These are phyloP conservation scores for Cryptophagus acutangulus DNA, from an alignment of 2,888 invertebrate species.

Conservation along the genomic window DNA sequence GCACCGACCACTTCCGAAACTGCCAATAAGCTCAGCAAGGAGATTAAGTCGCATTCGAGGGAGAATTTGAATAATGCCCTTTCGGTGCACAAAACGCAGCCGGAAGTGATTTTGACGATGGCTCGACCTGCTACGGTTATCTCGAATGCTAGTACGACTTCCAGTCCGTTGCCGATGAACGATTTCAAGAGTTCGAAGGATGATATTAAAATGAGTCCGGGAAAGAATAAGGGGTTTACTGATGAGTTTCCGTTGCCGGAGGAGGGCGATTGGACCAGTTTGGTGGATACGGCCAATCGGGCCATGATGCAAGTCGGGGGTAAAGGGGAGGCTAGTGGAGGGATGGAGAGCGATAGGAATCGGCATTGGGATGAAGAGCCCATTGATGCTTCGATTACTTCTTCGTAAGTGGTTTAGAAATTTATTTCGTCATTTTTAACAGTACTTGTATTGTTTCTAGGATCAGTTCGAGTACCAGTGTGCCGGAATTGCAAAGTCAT, in stretches of 20 bases:
- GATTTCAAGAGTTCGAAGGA: conserved; percentile 56
- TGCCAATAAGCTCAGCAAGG: conserved; percentile 30
- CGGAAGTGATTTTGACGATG: conserved; percentile 60
- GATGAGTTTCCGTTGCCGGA: conserved; percentile 60
- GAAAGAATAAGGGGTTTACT: conserved; percentile 34
- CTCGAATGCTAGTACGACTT: conserved; percentile 58
- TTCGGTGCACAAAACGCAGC: conserved; percentile 45
- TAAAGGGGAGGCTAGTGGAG: conserved; percentile 12
- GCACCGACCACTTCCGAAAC: conserved; percentile 31
- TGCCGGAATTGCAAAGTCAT: conserved; percentile 57
- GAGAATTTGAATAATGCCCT: conserved; percentile 43
- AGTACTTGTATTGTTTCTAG: conserved; percentile 27
- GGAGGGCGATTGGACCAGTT: conserved; percentile 73
- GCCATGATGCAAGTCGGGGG: conserved; percentile 43
- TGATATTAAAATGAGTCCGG: conserved; percentile 47
- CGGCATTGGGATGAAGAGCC: conserved; percentile 46
- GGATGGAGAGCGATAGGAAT: conserved; percentile 25
- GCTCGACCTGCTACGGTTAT: conserved; percentile 64
- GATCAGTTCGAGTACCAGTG: conserved; percentile 50
- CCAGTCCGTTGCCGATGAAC: conserved; percentile 51
- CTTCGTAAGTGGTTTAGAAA: conserved; percentile 44
- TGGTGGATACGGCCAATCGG: conserved; percentile 74
- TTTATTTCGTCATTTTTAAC: no score
- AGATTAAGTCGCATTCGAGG: conserved; percentile 35
- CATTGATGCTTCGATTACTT: conserved; percentile 44